Percentiles rank a stretch among this genome's conserved stretches.
phyloP scores from a whole-genome alignment of 2,113 vertebrate genomes.

The Catharus bicknelli region DNA sequence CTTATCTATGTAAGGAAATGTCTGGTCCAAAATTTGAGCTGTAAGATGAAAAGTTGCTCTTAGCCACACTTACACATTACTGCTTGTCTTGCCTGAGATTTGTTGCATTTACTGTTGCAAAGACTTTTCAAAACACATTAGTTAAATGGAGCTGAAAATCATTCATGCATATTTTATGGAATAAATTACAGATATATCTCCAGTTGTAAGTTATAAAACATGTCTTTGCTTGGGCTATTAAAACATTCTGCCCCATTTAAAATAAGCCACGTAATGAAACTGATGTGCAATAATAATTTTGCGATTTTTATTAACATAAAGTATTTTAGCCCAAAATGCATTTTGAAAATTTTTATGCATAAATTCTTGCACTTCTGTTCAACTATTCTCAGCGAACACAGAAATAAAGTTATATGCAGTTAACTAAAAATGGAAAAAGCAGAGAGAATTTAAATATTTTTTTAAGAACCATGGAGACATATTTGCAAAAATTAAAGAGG shows the following conservation, averaged over 20 bases:
- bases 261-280: slow-evolving; percentile 67
- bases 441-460: not conserved
- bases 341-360: slow-evolving; percentile 48
- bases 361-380: slow-evolving; percentile 43
- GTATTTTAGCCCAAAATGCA: slow-evolving; percentile 51
- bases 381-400: slow-evolving; percentile 19
- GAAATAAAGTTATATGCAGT: not conserved
- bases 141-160: slow-evolving; percentile 76
- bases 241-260: slow-evolving; percentile 75
- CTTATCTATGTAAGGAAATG: slow-evolving; percentile 53
- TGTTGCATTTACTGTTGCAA: slow-evolving; percentile 71
- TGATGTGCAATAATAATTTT: slow-evolving; percentile 67
- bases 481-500: slow-evolving; percentile 10
- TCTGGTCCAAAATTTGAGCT: slow-evolving; percentile 55
- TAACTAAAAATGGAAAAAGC: not conserved
- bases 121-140: slow-evolving; percentile 73
- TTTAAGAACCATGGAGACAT: not conserved
- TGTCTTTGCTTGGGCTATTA: slow-evolving; percentile 67
- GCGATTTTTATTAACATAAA: slow-evolving; percentile 63
- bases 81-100: slow-evolving; percentile 64
- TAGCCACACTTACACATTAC: slow-evolving; percentile 52
- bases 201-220: slow-evolving; percentile 68
- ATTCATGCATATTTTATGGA: slow-evolving; percentile 72
- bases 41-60: slow-evolving; percentile 51
- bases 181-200: slow-evolving; percentile 60